Base-by-base conservation (phyloP, 2,888 invertebrate species). In the Phengaris alcon region DNA sequence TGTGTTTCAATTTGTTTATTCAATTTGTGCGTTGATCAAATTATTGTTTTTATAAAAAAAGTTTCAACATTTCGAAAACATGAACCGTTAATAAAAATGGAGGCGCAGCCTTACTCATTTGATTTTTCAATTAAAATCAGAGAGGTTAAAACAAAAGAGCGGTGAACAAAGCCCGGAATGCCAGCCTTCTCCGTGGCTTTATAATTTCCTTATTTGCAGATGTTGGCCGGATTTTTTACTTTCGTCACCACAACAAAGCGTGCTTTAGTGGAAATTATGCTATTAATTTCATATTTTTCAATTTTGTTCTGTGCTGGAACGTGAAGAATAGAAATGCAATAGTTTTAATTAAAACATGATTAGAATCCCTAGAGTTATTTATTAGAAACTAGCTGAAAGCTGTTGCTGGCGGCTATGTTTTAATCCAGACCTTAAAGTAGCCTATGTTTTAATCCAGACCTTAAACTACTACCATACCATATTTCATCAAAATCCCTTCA, bases 141-240 rank as follows among this genome's bases (percentile, higher is more conserved):
- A 82, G 84, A 86, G 85, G 84, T 86, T 83, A 85, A 85, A 88
- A 90, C 86, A 89, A 88, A 88, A 88, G 88, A 87, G 85, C 82
- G 82, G 84, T 80, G 81, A 85, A 89, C 90, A 90, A 90, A 88
- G 84, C 84, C 83, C 80, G 85, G 86, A 87, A 86, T 84, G 84
- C 84, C 82, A 81, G 82, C 86, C 86, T 88, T 86, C 84, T 83
- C 85, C 80, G 85, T 82, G 87, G 86, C 86, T 89, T 87, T 86
- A 88, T 89, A 88, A 90, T 89, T 90, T 90, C 88, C 88, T 88
- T 89, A 89, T 90, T 90, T 89, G 86, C 87, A 88, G 86, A 88
- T 86, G 88, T 86, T 84, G 85, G 84, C 83, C 68, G 83, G 83
- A 81, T 83, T 86, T 86, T 84, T 86, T 82, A 75, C 81, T 85